Evolutionary conservation across 2,888 invertebrate species (phyloP).

Genomic region (Ochropleura plecta): DNA sequence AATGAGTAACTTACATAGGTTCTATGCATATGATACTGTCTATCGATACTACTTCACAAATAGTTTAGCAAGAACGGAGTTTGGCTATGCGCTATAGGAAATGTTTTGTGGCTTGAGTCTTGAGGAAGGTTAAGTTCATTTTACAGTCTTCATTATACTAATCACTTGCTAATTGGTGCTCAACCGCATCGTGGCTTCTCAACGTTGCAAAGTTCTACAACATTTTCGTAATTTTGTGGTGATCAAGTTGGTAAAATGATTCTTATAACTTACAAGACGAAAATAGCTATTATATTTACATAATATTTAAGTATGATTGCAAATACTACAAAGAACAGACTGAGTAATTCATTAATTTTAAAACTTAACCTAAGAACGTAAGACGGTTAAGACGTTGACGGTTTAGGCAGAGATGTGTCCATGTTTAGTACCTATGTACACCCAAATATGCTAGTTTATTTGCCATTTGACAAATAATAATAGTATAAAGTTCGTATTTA

Average conservation of each 20-base stretch:
- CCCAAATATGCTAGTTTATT: not conserved
- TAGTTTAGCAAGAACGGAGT: constrained; percentile 17
- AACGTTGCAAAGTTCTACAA: constrained; percentile 27
- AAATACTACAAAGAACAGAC: not conserved
- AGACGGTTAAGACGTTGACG: not conserved
- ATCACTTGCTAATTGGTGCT: constrained; percentile 53
- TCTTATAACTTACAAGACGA: not conserved
- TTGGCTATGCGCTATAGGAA: constrained; percentile 13
- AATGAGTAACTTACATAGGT: not conserved
- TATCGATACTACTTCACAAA: constrained; percentile 32
- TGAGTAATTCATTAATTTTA: not conserved
- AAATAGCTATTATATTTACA: not conserved
- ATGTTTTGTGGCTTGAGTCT: constrained; percentile 33
- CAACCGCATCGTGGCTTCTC: constrained; percentile 34
- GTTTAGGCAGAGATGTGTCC: too few species aligned
- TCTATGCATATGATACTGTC: not conserved
- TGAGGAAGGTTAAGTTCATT: constrained; percentile 44
- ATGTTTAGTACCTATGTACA: too few species aligned
- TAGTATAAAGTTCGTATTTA: too few species aligned
- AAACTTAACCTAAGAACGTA: not conserved
- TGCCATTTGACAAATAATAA: too few species aligned
- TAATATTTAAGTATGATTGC: not conserved
- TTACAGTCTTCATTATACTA: constrained; percentile 47
- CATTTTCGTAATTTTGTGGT: constrained; percentile 15
- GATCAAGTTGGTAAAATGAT: constrained; percentile 6